These are phyloP conservation scores for Dasysyrphus tricinctus DNA, from an alignment of 2,888 invertebrate genomes.

Conservation along the genomic window DNA sequence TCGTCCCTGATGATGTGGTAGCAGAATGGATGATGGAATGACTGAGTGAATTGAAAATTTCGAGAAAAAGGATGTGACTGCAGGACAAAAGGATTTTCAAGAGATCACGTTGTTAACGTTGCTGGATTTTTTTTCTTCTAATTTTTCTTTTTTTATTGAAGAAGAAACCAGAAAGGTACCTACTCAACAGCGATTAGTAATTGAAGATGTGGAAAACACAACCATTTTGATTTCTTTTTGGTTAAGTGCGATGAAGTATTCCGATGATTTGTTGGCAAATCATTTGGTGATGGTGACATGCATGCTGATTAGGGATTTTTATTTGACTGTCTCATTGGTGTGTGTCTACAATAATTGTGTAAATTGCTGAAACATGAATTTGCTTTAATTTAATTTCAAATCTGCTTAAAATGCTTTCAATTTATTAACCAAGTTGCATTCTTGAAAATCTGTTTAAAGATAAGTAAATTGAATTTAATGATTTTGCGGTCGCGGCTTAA, in stretches of 20 bases:
- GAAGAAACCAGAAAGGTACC: neutral
- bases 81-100: conserved; percentile 57
- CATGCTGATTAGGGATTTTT: conserved; percentile 19
- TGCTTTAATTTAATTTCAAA: neutral
- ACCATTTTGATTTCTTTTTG: conserved; percentile 18
- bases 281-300: conserved; percentile 2
- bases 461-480: no score
- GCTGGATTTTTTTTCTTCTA: conserved; percentile 14
- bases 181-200: conserved; percentile 57
- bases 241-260: conserved; percentile 25
- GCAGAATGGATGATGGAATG: conserved; percentile 3
- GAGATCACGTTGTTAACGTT: conserved; percentile 57
- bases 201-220: conserved; percentile 56
- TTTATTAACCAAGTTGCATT: neutral
- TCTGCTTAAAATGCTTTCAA: neutral
- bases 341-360: neutral
- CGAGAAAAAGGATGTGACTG: conserved; percentile 36
- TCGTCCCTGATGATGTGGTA: conserved; percentile 11
- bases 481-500: no score
- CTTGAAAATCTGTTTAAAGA: neutral
- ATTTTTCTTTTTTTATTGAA: conserved; percentile 4
- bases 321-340: neutral
- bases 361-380: neutral
- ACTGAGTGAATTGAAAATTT: conserved; percentile 36
- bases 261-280: conserved; percentile 34